A percentile compares a stretch with the other conserved stretches of the same genome.
Evolutionary conservation across 23 tunicate genomes (phyloP).

Genomic region (Diplosoma virens): DNA sequence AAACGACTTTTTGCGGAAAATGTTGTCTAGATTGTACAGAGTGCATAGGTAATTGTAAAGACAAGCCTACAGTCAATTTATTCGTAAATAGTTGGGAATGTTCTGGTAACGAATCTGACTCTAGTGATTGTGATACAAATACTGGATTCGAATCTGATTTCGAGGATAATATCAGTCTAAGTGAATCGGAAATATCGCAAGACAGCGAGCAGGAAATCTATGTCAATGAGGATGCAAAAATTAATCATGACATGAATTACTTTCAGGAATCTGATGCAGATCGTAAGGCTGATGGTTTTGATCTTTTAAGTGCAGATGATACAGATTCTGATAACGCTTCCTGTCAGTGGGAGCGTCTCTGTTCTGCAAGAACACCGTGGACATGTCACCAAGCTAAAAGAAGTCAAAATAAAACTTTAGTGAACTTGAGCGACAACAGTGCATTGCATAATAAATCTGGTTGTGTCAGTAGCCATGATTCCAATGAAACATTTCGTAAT

Average conservation of each 20-base stretch:
- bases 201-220: neutral
- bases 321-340: slow-evolving; percentile 33
- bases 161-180: no score
- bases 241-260: no score
- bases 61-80: no score
- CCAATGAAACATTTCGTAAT: neutral
- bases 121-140: no score
- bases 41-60: no score
- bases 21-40: no score
- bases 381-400: slow-evolving; percentile 10
- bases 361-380: slow-evolving; percentile 34
- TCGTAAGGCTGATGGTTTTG: neutral
- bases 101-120: no score
- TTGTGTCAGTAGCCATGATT: neutral
- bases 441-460: neutral
- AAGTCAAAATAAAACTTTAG: neutral
- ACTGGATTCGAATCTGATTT: no score
- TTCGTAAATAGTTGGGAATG: no score
- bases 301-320: neutral
- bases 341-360: slow-evolving; percentile 44
- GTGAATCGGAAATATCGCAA: no score
- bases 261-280: neutral
- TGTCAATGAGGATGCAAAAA: no score
- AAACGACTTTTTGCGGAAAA: no score
- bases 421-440: neutral